A percentile compares a stretch with the other conserved stretches of the same genome.
Conservation (phyloP, 2,797 vertebrate genomes). For the Poeciliopsis paucimaculata region DNA sequence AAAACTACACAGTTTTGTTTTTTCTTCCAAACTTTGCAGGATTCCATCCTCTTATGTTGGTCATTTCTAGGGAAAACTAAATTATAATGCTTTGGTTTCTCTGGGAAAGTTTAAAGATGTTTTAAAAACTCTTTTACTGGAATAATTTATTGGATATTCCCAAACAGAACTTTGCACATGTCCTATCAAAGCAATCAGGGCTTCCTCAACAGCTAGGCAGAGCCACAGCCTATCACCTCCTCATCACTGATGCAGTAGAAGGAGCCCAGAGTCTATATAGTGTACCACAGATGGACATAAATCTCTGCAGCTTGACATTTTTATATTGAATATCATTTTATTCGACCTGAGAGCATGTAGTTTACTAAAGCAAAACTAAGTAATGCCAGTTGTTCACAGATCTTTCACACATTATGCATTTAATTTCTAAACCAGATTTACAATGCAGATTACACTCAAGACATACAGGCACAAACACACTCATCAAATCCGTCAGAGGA, state of each 20-base stretch:
- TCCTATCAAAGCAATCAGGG: background rate
- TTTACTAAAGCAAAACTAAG: background rate
- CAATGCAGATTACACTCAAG: background rate
- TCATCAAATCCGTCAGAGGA: background rate
- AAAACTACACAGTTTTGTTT: background rate
- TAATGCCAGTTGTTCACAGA: background rate
- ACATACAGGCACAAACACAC: background rate
- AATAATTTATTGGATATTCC: background rate
- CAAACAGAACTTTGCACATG: background rate
- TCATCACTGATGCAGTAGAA: too few species aligned
- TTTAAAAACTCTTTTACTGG: background rate
- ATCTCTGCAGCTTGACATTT: background rate
- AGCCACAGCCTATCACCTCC: too few species aligned
- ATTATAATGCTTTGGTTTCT: background rate
- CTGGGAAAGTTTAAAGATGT: background rate
- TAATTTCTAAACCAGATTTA: background rate
- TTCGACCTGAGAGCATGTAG: background rate
- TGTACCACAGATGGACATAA: too few species aligned
- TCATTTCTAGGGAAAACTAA: background rate
- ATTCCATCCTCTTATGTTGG: background rate
- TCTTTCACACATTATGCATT: background rate
- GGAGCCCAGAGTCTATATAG: too few species aligned
- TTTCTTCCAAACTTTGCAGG: background rate
- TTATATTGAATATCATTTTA: background rate
- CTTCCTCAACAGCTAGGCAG: too few species aligned